phyloP scores from a whole-genome alignment of 2,888 invertebrate genomes.

The Agriopis aurantiaria region DNA sequence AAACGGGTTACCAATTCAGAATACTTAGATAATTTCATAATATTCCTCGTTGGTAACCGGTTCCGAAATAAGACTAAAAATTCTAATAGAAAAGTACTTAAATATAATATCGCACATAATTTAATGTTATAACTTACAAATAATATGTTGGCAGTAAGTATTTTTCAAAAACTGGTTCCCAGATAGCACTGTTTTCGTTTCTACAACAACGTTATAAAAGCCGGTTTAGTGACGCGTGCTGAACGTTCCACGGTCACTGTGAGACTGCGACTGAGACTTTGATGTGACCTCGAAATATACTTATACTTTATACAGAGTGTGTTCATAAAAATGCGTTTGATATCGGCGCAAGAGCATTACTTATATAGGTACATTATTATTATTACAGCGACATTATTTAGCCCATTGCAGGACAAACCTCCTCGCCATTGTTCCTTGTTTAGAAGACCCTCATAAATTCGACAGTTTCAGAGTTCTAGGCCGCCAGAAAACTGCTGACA shows the following conservation, averaged over 20 bases:
- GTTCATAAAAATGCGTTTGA: neutral
- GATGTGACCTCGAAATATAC: constrained; percentile 9
- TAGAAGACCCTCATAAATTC: too few species aligned
- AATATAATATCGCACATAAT: too few species aligned
- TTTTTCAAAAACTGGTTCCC: neutral
- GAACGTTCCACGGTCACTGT: constrained; percentile 6
- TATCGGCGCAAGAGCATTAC: neutral
- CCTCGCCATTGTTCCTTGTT: too few species aligned
- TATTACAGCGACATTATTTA: too few species aligned
- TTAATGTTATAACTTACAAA: neutral
- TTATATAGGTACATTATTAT: too few species aligned
- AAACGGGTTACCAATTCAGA: too few species aligned
- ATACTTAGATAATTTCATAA: too few species aligned
- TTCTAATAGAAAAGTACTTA: too few species aligned
- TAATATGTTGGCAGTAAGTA: neutral
- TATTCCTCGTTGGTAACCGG: too few species aligned
- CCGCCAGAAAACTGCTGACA: too few species aligned
- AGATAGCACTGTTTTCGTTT: neutral
- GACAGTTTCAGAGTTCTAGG: too few species aligned
- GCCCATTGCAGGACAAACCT: neutral
- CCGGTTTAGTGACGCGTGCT: constrained; percentile 4
- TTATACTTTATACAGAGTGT: neutral
- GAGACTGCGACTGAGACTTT: constrained; percentile 14
- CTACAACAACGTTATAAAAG: neutral
- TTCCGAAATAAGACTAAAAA: too few species aligned